These are phyloP conservation scores for Busseola fusca DNA, from an alignment of 2,888 invertebrate species.

Conservation along the genomic window DNA sequence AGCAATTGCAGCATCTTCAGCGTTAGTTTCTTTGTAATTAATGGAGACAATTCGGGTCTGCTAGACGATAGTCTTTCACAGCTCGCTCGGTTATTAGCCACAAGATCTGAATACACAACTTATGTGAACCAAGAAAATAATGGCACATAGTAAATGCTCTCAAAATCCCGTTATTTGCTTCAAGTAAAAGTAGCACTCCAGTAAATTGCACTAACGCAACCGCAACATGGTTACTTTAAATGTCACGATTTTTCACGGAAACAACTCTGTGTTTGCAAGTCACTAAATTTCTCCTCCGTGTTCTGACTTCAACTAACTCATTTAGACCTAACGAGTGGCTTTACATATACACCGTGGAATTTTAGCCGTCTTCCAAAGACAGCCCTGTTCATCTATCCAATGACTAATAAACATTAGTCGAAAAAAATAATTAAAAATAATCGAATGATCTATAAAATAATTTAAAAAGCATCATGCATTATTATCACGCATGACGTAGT, in stretches of 20 bases:
- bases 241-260: constrained; percentile 33
- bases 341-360: neutral
- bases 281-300: neutral
- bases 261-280: constrained; percentile 2
- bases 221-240: constrained; percentile 17
- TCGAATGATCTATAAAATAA: too few species aligned
- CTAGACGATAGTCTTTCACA: neutral
- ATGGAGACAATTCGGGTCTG: neutral
- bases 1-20: too few species aligned
- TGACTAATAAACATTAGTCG: too few species aligned
- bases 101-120: too few species aligned
- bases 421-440: too few species aligned
- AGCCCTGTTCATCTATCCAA: too few species aligned
- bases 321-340: neutral
- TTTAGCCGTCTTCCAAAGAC: too few species aligned
- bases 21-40: neutral
- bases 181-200: constrained; percentile 3
- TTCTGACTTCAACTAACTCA: neutral
- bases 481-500: too few species aligned
- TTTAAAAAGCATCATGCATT: too few species aligned
- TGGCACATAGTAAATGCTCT: neutral
- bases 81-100: too few species aligned
- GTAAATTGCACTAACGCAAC: constrained; percentile 28
- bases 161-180: neutral
- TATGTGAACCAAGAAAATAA: constrained; percentile 1